These are phyloP conservation scores for Dexiosoma caninum DNA, from an alignment of 2,888 invertebrate genomes.

Conservation along the genomic window DNA sequence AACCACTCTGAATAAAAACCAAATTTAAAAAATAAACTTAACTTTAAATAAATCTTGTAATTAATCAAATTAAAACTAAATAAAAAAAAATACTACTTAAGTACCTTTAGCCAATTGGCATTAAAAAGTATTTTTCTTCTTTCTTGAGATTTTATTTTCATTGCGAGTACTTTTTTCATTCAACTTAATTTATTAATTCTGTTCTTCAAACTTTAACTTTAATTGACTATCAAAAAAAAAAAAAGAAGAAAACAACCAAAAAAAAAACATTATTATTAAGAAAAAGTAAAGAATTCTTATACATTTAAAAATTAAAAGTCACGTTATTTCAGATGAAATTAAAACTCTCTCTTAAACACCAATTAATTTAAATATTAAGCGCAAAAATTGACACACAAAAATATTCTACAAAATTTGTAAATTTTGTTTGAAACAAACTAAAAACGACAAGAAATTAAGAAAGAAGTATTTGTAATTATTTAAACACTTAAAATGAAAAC, in stretches of 20 bases:
- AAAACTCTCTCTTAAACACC: conserved; percentile 57
- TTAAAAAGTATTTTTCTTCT: conserved; percentile 67
- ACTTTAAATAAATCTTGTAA: conserved; percentile 24
- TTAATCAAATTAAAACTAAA: conserved; percentile 31
- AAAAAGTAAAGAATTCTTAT: neutral
- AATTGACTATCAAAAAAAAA: too few species aligned
- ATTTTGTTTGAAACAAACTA: conserved; percentile 61
- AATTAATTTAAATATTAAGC: conserved; percentile 56
- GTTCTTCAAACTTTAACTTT: neutral
- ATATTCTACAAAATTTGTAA: conserved; percentile 41
- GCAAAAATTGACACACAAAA: conserved; percentile 9
- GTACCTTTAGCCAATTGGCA: conserved; percentile 78
- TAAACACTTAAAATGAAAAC: conserved; percentile 22
- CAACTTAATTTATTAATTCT: neutral
- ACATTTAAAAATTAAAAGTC: conserved; percentile 2
- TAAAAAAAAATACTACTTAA: conserved; percentile 69
- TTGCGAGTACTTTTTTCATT: neutral
- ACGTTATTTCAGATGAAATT: conserved; percentile 50
- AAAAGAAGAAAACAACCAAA: too few species aligned
- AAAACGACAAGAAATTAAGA: neutral
- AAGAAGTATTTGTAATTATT: conserved; percentile 51
- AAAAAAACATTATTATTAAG: neutral
- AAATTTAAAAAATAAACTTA: conserved; percentile 2
- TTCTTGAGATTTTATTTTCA: conserved; percentile 14
- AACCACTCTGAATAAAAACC: neutral